Evolutionary conservation across 2,797 vertebrate genomes (phyloP).

Genomic region (Silurus aristotelis): DNA sequence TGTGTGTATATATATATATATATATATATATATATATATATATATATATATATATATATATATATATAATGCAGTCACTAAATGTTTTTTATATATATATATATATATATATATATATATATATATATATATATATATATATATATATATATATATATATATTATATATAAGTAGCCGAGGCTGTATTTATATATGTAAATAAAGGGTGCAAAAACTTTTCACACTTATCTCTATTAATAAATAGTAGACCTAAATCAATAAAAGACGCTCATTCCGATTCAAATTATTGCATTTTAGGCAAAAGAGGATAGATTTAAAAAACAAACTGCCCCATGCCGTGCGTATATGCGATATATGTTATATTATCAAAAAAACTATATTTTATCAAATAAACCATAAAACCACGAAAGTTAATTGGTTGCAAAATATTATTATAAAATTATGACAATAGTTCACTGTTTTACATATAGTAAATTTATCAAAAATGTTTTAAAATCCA

Average conservation of each 20-base stretch:
- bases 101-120: too few species aligned
- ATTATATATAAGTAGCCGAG: too few species aligned
- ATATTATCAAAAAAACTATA: not conserved
- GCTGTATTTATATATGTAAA: not conserved
- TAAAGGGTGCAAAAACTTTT: not conserved
- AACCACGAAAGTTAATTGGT: too few species aligned
- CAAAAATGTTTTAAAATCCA: not conserved
- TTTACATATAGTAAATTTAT: not conserved
- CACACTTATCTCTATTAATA: not conserved
- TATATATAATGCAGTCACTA: too few species aligned
- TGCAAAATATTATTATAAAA: not conserved
- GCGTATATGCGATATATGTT: not conserved
- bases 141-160: too few species aligned
- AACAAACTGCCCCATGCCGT: not conserved
- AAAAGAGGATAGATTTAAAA: not conserved
- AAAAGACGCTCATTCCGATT: too few species aligned
- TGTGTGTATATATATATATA: too few species aligned
- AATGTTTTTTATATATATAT: too few species aligned
- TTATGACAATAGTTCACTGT: not conserved
- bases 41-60: too few species aligned
- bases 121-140: too few species aligned
- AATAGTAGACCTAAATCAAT: not conserved
- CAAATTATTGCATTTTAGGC: not conserved
- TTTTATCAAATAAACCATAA: not conserved
- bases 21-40: too few species aligned